Base-by-base conservation (phyloP, 1,140 invertebrate species). In the Pissodes strobi region DNA sequence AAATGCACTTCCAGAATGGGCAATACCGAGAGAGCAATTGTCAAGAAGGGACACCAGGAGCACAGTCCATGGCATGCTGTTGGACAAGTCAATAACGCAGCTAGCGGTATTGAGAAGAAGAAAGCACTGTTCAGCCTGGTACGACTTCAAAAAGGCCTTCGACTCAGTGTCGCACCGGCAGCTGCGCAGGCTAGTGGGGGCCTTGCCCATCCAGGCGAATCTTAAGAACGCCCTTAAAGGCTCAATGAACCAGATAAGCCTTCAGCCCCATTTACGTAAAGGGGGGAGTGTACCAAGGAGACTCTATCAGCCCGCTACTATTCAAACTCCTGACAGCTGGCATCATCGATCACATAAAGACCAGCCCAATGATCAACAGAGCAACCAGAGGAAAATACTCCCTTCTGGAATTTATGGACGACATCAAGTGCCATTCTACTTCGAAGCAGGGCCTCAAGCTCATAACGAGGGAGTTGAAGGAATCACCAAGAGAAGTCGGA, bases 401-500 rank as follows among this genome's bases (percentile, higher is more conserved):
- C n/a, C 41, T 73, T 17, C 9, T 68, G 5, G 68, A 65, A 2
- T 74, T 56, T 37, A 70, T 73, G 70, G 73, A 74, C 43, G 73
- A 74, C 53, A 62, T 73, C 18, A 74, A 74, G 21, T 64, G 57
- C 46, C 71, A 73, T 27, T 39, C 67, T 1, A 25, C 57, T 43
- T 60, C 52, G 4, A 13, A 62, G 34, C 52, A 53, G 8, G 51
- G 46, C 21, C 37, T 65, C 23, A 65, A 55, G 6, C n/a, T n/a
- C n/a, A n/a, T n/a, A n/a, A n/a, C n/a, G n/a, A 18, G 49, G 12
- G 37, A 59, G 48, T 41, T 65, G 15, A 48, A 15, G 25, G 21
- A 45, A 18, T 15, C 46, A 19, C 58, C 66, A 3, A 23, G 17
- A 4, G 65, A 69, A 43, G 21, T 74, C 1, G 66, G 66, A 6